These are phyloP conservation scores for Plecturocebus donacophilus DNA, from an alignment of 2,113 vertebrate species.

Conservation along the genomic window DNA sequence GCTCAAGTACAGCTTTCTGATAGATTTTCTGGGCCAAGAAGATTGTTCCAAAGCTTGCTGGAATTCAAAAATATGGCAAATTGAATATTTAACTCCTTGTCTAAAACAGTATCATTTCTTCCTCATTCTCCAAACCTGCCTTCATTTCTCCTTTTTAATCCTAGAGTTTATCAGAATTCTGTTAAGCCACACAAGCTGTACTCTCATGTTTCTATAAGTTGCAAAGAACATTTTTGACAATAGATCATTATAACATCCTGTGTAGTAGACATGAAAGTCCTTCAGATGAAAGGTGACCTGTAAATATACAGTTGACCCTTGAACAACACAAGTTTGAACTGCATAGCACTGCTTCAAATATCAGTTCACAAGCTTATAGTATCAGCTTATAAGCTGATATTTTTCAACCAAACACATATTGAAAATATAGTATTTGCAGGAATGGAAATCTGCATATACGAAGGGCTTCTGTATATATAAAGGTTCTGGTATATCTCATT, in stretches of 20 bases:
- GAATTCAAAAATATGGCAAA: constrained; percentile 27
- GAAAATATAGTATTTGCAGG: not conserved
- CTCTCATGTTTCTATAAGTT: not conserved
- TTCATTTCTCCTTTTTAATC: not conserved
- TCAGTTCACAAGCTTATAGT: too few relatives aligned
- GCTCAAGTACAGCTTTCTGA: not conserved
- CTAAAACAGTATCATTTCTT: not conserved
- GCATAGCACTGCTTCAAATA: not conserved
- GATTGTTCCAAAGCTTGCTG: not conserved
- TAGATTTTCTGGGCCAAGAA: not conserved
- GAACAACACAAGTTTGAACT: not conserved
- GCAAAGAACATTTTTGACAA: not conserved
- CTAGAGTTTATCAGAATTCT: not conserved
- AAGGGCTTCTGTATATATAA: not conserved
- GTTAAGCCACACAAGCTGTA: not conserved
- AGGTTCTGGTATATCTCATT: not conserved
- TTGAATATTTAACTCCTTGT: not conserved
- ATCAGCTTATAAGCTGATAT: not conserved
- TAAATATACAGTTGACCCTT: not conserved
- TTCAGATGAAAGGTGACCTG: not conserved
- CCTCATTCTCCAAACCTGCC: not conserved
- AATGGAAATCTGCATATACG: not conserved
- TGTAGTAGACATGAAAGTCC: not conserved
- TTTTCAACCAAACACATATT: not conserved
- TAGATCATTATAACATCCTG: not conserved